Percentiles rank a stretch among this genome's conserved stretches.
phyloP scores from a whole-genome alignment of 1,140 invertebrate species.

The Cotesia typhae region DNA sequence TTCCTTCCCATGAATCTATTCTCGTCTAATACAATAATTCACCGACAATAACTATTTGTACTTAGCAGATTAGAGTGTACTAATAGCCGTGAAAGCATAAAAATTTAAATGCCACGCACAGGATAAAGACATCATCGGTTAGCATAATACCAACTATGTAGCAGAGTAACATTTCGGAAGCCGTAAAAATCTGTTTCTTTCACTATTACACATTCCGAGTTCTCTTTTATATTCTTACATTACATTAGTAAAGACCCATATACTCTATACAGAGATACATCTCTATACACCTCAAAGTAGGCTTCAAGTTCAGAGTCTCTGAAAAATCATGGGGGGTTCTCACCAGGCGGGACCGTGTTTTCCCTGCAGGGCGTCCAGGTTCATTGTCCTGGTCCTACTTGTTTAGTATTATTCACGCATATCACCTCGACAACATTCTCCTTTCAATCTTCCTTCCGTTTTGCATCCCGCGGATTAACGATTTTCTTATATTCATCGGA shows the following conservation, averaged over 20 bases:
- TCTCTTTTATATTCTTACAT: no score
- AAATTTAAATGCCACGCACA: no score
- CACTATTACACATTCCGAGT: no score
- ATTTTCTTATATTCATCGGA: background rate
- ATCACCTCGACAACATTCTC: constrained; percentile 49
- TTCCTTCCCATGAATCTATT: no score
- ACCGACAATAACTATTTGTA: no score
- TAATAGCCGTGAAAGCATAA: no score
- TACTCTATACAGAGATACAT: background rate
- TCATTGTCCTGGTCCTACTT: constrained; percentile 48
- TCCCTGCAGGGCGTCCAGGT: constrained; percentile 44
- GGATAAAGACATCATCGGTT: no score
- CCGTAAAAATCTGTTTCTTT: background rate
- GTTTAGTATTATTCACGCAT: constrained; percentile 50
- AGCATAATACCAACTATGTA: no score
- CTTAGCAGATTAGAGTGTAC: no score
- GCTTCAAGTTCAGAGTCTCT: constrained; percentile 34
- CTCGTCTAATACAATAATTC: no score
- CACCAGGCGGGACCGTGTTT: constrained; percentile 44
- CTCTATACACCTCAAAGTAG: constrained; percentile 1
- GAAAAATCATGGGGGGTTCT: constrained; percentile 46
- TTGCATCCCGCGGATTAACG: constrained; percentile 17
- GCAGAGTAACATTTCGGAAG: constrained; percentile 4
- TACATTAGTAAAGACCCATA: no score
- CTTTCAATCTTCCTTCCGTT: constrained; percentile 19